A percentile compares a stretch with the other conserved stretches of the same genome.
Conservation (phyloP, 2,888 invertebrate species). For the Drosophila kanekoi region DNA sequence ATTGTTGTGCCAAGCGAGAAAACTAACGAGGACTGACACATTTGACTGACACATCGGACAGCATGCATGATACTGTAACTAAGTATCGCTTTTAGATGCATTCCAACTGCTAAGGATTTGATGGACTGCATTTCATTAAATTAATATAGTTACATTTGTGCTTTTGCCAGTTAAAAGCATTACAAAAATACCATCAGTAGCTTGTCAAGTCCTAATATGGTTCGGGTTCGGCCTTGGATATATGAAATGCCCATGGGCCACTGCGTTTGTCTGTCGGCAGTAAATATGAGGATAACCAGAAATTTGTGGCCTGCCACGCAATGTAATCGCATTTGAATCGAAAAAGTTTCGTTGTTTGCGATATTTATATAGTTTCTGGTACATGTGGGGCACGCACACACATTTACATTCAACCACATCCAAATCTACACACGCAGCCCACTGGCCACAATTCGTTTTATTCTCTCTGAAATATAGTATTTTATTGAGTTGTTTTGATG, state of each 20-base stretch:
- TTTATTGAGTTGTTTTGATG: slow-evolving; percentile 81
- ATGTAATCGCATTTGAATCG: slow-evolving; percentile 73
- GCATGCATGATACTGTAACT: slow-evolving; percentile 31
- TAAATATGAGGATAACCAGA: slow-evolving; percentile 34
- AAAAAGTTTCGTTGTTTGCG: slow-evolving; percentile 70
- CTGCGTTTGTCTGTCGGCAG: slow-evolving; percentile 39
- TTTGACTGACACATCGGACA: slow-evolving; percentile 23
- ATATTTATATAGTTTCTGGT: slow-evolving; percentile 49
- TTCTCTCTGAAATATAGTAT: slow-evolving; percentile 63
- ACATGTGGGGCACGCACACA: slow-evolving; percentile 20
- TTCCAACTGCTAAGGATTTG: slow-evolving; percentile 42
- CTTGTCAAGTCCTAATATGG: slow-evolving; percentile 2
- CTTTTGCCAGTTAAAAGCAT: slow-evolving; percentile 45
- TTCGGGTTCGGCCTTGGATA: not conserved
- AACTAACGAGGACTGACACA: slow-evolving; percentile 51
- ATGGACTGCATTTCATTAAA: slow-evolving; percentile 73
- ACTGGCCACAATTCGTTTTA: slow-evolving; percentile 54
- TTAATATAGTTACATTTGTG: slow-evolving; percentile 47
- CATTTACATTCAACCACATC: slow-evolving; percentile 14
- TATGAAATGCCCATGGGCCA: not conserved
- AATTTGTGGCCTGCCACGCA: slow-evolving; percentile 48
- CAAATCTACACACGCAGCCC: slow-evolving; percentile 4
- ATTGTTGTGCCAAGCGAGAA: not conserved
- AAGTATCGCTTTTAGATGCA: slow-evolving; percentile 14
- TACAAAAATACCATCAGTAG: slow-evolving; percentile 37